Percentiles rank a stretch among this genome's conserved stretches.
Evolutionary conservation across 2,888 invertebrate genomes (phyloP).

Genomic region (Orchestes rusci): DNA sequence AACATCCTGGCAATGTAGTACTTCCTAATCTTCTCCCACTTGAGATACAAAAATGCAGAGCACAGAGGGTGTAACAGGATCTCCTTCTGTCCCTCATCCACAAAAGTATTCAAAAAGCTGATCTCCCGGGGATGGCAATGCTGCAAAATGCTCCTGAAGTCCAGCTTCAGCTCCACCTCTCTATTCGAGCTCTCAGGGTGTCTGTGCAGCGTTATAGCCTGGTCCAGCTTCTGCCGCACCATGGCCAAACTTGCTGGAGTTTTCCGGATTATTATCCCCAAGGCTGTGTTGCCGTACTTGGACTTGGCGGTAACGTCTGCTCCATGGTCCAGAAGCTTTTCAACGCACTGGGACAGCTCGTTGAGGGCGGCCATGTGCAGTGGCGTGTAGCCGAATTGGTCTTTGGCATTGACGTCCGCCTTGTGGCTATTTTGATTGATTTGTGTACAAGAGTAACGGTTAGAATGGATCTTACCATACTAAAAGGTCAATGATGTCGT

Average conservation of each 20-base stretch:
- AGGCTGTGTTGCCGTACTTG: conserved; percentile 77
- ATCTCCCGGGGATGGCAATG: conserved; percentile 80
- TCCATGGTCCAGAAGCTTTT: conserved; percentile 74
- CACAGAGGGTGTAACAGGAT: conserved; percentile 80
- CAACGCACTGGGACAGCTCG: conserved; percentile 77
- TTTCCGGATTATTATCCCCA: conserved; percentile 79
- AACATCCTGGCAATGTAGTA: conserved; percentile 76
- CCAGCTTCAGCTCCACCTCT: conserved; percentile 74
- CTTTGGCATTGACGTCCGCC: conserved; percentile 75
- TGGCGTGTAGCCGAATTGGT: conserved; percentile 79
- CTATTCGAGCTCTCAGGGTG: conserved; percentile 69
- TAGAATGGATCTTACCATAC: conserved; percentile 39
- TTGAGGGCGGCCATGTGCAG: conserved; percentile 80
- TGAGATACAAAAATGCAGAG: conserved; percentile 79
- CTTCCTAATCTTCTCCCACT: conserved; percentile 86
- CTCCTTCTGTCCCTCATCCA: conserved; percentile 84
- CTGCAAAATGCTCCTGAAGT: conserved; percentile 74
- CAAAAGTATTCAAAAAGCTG: conserved; percentile 77
- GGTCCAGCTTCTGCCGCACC: conserved; percentile 74
- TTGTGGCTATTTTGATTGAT: conserved; percentile 53
- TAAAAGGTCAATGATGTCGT: conserved; percentile 71
- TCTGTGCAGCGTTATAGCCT: conserved; percentile 70
- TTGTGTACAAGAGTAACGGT: not conserved
- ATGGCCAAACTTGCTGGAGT: conserved; percentile 79
- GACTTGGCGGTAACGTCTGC: conserved; percentile 86